These are phyloP conservation scores for Nasonovia ribisnigri DNA, from an alignment of 2,888 invertebrate genomes.

Conservation along the genomic window DNA sequence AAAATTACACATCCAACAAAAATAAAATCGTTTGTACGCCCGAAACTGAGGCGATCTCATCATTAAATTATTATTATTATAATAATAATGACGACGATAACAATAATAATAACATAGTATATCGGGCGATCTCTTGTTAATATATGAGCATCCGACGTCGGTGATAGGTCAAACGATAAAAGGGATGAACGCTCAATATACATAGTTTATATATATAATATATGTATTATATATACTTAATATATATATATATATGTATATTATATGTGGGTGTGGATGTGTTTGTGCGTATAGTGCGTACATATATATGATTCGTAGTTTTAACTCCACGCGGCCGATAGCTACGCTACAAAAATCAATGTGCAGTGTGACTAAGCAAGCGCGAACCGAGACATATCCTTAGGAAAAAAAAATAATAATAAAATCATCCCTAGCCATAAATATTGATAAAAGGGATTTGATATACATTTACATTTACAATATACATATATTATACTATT, in stretches of 20 bases:
- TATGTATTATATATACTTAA: background rate
- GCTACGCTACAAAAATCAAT: conserved; percentile 44
- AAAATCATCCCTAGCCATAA: background rate
- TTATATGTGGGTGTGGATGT: background rate
- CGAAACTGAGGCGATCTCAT: background rate
- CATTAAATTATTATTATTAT: background rate
- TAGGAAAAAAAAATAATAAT: background rate
- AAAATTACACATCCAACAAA: conserved; percentile 37
- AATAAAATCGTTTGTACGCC: conserved; percentile 9
- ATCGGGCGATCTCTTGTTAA: background rate
- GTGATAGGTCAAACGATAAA: conserved; percentile 11
- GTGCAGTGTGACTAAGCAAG: conserved; percentile 35
- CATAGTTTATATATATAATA: background rate
- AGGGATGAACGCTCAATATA: conserved; percentile 2
- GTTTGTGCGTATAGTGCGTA: background rate
- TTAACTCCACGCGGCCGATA: conserved; percentile 17
- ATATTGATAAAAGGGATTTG: background rate
- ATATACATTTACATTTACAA: background rate
- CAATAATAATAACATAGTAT: background rate
- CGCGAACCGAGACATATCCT: conserved; percentile 29
- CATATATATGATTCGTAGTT: background rate
- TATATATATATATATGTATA: conserved; percentile 7
- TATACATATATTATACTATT: background rate
- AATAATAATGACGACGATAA: background rate
- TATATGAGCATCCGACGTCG: background rate